Conservation (phyloP, 2,797 vertebrate species). For the Cheirogaleus major region DNA sequence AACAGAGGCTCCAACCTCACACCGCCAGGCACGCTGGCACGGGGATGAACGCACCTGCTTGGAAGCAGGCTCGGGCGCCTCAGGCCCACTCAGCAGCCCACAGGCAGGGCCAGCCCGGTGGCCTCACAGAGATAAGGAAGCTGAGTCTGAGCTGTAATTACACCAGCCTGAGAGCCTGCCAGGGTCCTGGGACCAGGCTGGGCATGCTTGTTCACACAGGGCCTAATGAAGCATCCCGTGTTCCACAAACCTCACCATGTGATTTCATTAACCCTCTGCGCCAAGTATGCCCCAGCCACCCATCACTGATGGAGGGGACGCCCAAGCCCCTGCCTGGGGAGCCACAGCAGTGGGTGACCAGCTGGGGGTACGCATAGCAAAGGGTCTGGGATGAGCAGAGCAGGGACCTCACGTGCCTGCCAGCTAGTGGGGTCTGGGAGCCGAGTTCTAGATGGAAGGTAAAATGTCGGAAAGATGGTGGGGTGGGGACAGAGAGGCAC, state of each 20-base stretch:
- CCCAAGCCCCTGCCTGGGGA: not conserved
- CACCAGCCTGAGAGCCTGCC: slow-evolving; percentile 73
- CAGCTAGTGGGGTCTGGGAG: not conserved
- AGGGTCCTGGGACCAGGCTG: slow-evolving; percentile 74
- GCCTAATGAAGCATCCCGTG: slow-evolving; percentile 84
- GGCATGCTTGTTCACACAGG: slow-evolving; percentile 74
- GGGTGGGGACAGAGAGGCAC: accelerated
- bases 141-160: slow-evolving; percentile 83
- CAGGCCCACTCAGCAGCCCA: slow-evolving; percentile 47
- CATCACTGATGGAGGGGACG: slow-evolving; percentile 32
- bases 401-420: accelerated
- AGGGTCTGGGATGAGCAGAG: not conserved
- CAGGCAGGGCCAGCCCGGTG: slow-evolving; percentile 59
- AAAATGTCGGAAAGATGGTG: too few species aligned
- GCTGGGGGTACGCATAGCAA: not conserved
- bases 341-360: not conserved
- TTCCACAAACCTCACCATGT: slow-evolving; percentile 81
- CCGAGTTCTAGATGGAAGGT: not conserved
- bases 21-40: not conserved
- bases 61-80: slow-evolving; percentile 50
- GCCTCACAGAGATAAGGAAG: slow-evolving; percentile 78
- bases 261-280: slow-evolving; percentile 82
- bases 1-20: not conserved
- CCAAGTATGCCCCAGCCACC: slow-evolving; percentile 56
- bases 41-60: not conserved